A percentile compares a stretch with the other conserved stretches of the same genome.
These are phyloP conservation scores for Hipposideros larvatus DNA, from an alignment of 2,797 vertebrate species.

Conservation along the genomic window DNA sequence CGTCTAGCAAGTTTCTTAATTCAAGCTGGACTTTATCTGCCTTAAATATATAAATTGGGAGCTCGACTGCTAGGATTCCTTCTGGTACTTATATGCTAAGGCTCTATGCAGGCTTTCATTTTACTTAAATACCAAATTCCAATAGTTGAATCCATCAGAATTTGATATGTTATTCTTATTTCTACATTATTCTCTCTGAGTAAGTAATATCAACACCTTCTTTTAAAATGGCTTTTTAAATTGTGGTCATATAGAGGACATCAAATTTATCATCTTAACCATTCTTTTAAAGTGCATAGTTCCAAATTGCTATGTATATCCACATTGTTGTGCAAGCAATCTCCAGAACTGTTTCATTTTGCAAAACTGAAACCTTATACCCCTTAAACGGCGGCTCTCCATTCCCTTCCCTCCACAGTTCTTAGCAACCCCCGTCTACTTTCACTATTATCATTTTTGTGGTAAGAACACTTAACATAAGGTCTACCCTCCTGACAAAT, in stretches of 20 bases:
- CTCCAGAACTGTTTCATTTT: not conserved
- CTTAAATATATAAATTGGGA: not conserved
- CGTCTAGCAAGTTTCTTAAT: not conserved
- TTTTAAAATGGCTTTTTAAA: not conserved
- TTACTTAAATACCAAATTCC: not conserved
- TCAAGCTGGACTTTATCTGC: not conserved
- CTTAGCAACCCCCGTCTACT: not conserved
- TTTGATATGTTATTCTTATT: not conserved
- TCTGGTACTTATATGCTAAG: not conserved
- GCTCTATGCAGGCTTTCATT: not conserved
- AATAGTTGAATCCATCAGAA: not conserved
- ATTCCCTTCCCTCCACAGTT: rapidly evolving
- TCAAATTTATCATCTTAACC: not conserved
- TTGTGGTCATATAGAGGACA: not conserved
- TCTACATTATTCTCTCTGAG: not conserved
- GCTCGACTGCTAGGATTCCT: not conserved
- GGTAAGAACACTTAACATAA: not conserved
- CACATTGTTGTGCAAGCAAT: not conserved
- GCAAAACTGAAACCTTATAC: not conserved
- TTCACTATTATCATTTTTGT: not conserved
- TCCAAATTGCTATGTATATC: not conserved
- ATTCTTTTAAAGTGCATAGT: not conserved
- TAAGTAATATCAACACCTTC: not conserved
- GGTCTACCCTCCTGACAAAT: not conserved
- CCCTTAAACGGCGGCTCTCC: not conserved